Percentiles rank a stretch among this genome's conserved stretches.
These are phyloP conservation scores for Microchrysa polita DNA, from an alignment of 2,888 invertebrate species.

Conservation along the genomic window DNA sequence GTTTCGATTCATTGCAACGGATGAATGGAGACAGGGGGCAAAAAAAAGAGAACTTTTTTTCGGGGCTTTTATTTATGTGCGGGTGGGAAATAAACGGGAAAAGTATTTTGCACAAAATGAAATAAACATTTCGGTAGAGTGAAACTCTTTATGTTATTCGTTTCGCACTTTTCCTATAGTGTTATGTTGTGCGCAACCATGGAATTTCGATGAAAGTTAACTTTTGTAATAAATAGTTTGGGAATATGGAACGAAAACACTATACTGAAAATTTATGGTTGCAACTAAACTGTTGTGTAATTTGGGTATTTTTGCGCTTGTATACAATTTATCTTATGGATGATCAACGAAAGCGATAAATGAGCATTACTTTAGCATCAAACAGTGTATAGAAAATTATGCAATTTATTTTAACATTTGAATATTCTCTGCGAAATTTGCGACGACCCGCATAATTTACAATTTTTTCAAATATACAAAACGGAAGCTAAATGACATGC, in stretches of 20 bases:
- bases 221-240: neutral
- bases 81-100: constrained; percentile 32
- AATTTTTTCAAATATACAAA: too few species aligned
- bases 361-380: too few species aligned
- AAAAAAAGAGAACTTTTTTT: neutral
- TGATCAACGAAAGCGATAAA: neutral
- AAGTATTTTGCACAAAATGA: constrained; percentile 33
- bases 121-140: constrained; percentile 37
- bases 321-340: neutral
- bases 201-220: constrained; percentile 7
- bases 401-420: too few species aligned
- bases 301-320: neutral
- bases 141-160: constrained; percentile 20
- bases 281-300: constrained; percentile 11
- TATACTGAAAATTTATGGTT: neutral
- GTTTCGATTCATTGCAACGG: constrained; percentile 16
- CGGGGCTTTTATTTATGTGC: constrained; percentile 38
- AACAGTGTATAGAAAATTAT: too few species aligned
- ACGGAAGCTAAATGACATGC: too few species aligned
- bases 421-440: too few species aligned
- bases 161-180: constrained; percentile 6
- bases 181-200: neutral
- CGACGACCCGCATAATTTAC: too few species aligned
- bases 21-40: too few species aligned
- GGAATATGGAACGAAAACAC: neutral